Evolutionary conservation across 1,140 invertebrate species (phyloP).

Genomic region (Caenorhabditis inopinata): DNA sequence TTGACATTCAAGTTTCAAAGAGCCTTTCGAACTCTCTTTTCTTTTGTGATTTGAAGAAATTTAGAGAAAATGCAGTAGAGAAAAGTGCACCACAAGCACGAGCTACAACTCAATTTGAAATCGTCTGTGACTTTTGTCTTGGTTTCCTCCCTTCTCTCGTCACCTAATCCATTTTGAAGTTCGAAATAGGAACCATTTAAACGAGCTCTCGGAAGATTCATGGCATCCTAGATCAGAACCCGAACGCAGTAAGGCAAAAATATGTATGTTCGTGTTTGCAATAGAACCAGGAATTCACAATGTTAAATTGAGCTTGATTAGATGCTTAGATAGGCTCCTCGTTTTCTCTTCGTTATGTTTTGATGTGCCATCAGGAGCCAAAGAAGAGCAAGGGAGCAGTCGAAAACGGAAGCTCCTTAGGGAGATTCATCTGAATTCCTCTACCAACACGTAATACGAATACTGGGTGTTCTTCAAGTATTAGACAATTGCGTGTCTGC

Average conservation of each 20-base stretch:
- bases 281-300: background rate
- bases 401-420: background rate
- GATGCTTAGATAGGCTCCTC: conserved; percentile 19
- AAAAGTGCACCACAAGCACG: conserved; percentile 10
- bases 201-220: too few species aligned
- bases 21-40: conserved; percentile 11
- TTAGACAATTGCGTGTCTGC: background rate
- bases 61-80: background rate
- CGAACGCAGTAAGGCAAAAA: background rate
- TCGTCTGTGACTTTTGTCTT: conserved; percentile 28
- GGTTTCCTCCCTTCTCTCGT: background rate
- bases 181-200: background rate
- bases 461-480: background rate
- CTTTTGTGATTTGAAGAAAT: background rate
- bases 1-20: background rate
- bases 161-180: conserved; percentile 31
- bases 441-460: background rate
- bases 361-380: background rate
- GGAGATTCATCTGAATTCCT: conserved; percentile 15
- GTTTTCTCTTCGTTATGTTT: conserved; percentile 33
- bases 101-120: background rate
- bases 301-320: conserved; percentile 31
- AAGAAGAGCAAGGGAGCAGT: background rate
- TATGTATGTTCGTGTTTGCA: background rate
- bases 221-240: background rate